Evolutionary conservation across 2,113 vertebrate genomes (phyloP).

Genomic region (Hemiprocne comata): DNA sequence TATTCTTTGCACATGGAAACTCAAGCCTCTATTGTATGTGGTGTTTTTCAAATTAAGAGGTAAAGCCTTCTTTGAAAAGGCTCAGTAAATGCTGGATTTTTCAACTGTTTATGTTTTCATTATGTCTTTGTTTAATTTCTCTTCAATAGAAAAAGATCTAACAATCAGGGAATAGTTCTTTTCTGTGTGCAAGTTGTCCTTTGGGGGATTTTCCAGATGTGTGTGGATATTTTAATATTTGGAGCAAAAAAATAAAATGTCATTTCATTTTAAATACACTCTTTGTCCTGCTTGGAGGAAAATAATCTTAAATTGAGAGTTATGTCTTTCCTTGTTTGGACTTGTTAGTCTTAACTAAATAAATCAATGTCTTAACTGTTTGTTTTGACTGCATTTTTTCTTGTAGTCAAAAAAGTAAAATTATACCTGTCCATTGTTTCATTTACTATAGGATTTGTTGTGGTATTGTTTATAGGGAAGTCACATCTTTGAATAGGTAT

Average conservation of each 20-base stretch:
- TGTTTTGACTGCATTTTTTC: neutral
- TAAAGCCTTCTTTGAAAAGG: neutral
- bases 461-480: neutral
- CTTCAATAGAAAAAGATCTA: neutral
- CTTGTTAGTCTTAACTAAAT: neutral
- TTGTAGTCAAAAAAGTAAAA: neutral
- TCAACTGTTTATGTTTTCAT: neutral
- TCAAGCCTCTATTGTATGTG: neutral
- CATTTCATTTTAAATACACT: neutral
- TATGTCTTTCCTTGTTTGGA: neutral
- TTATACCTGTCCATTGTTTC: slow-evolving; percentile 28
- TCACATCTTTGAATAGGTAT: neutral
- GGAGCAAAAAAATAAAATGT: neutral
- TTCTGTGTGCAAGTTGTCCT: neutral
- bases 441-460: neutral
- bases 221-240: neutral
- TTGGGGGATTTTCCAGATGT: neutral
- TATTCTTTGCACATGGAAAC: neutral
- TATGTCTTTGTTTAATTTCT: neutral
- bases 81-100: neutral
- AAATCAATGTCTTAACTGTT: neutral
- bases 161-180: neutral
- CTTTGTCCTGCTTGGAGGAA: neutral
- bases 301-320: neutral
- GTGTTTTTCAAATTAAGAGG: neutral